Conservation (phyloP, 2,113 vertebrate genomes). For the Tupaia tana region DNA sequence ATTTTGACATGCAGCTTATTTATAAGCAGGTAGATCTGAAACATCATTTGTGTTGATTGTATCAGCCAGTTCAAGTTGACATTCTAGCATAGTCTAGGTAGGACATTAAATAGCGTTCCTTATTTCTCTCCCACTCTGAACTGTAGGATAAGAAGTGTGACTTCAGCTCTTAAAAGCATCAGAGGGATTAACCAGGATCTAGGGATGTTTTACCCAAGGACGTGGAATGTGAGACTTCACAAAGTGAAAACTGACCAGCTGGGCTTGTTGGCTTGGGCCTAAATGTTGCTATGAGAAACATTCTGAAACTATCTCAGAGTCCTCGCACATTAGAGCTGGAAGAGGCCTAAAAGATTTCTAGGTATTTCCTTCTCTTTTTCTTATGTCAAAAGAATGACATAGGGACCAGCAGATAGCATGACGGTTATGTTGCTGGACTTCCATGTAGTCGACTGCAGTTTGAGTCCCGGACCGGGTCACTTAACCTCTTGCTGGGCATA, state of each 20-base stretch:
- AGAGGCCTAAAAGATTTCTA: not conserved
- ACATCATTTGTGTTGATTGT: constrained; percentile 3
- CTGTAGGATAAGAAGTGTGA: not conserved
- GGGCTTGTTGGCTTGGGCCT: not conserved
- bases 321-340: not conserved
- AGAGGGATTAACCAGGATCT: not conserved
- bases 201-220: not conserved
- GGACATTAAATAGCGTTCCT: not conserved
- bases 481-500: too few relatives aligned
- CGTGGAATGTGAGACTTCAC: not conserved
- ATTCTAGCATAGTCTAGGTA: not conserved
- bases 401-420: too few relatives aligned
- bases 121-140: not conserved
- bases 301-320: not conserved
- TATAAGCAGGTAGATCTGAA: not conserved
- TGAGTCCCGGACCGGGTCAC: too few relatives aligned
- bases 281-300: not conserved
- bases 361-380: not conserved
- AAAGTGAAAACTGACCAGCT: not conserved
- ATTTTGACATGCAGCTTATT: not conserved
- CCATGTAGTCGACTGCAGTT: too few relatives aligned
- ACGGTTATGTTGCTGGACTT: too few relatives aligned
- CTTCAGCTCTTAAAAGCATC: not conserved
- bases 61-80: not conserved
- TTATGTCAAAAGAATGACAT: not conserved